These are phyloP conservation scores for Melanitta fusca DNA, from an alignment of 2,797 vertebrate genomes.

Conservation along the genomic window DNA sequence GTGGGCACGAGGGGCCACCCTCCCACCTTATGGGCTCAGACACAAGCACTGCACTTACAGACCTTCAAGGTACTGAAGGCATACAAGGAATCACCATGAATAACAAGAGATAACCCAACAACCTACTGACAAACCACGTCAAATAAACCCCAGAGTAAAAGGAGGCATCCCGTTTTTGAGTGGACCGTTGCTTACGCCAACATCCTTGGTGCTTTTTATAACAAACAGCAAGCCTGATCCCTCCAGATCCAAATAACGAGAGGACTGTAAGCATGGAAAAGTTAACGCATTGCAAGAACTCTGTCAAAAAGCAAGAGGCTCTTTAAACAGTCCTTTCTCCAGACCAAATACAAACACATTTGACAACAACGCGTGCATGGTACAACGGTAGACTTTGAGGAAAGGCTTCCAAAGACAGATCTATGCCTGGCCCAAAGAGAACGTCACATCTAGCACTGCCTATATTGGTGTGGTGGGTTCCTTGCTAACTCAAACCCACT, in stretches of 20 bases:
- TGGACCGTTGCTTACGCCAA: neutral
- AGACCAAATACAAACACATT: neutral
- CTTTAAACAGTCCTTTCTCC: neutral
- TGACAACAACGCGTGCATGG: neutral
- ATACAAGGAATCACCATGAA: accelerated
- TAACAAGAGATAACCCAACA: neutral
- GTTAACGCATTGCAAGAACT: neutral
- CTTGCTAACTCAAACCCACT: neutral
- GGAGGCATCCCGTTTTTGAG: neutral
- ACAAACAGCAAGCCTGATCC: neutral
- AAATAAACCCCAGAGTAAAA: neutral
- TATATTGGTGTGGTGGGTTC: neutral
- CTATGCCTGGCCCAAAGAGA: neutral
- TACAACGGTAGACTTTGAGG: neutral
- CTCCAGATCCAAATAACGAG: neutral
- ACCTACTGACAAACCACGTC: neutral
- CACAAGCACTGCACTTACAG: neutral
- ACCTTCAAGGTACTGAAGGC: neutral
- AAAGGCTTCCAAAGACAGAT: neutral
- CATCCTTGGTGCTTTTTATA: neutral
- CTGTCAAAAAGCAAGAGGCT: neutral
- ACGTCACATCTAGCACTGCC: neutral
- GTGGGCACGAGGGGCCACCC: neutral
- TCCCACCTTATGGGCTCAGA: neutral
- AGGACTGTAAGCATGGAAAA: neutral